Evolutionary conservation across 2,797 vertebrate species (phyloP), one percentile per base, ranked within the genome.

Genomic region (Poecile montanus): DNA sequence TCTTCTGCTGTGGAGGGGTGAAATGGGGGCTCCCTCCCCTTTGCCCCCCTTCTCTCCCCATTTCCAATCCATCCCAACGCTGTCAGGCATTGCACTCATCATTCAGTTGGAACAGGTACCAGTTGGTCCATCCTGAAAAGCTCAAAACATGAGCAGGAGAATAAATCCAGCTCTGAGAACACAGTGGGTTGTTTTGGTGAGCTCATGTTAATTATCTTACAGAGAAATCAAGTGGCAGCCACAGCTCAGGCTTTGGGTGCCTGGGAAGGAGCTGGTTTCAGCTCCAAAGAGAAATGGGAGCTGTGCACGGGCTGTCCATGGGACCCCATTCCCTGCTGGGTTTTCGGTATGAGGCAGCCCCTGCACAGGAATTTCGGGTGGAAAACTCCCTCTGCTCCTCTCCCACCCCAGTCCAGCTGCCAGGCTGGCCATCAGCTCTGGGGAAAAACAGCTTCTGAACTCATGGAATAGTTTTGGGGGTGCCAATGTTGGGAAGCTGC

Each of bases 231-330:
- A 22, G 45, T 0, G 17, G 8, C 50, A 83, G 51, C 16, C 47
- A 3, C 34, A 16, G 50, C 4, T 7, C 9, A 10, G 40, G 10
- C 30, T 19, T 6, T 8, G 25, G 57, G 8, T 27, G 36, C 34
- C 72, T 0, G 0, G 20, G 14, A 23, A 44, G 80, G 58, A 58
- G 45, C 38, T 58, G 62, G 1, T 23, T 16, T 4, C 7, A 36
- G 29, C 30, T 48, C n/a, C 20, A 2, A 1, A 11, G 38, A 10
- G 34, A 47, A 50, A 10, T 0, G 21, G 50, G 42, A 44, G 6
- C n/a, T 4, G 5, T 2, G 0, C 14, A 1, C 1, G 54, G 66
- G 3, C 15, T 30, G 2, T 6, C 4, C 0, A 1, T 0, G 16
- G 76, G 21, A 20, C 11, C 34, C 30, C 17, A 14, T 2, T 16